Evolutionary conservation across 2,888 invertebrate species (phyloP).

Genomic region (Smittia sp.): DNA sequence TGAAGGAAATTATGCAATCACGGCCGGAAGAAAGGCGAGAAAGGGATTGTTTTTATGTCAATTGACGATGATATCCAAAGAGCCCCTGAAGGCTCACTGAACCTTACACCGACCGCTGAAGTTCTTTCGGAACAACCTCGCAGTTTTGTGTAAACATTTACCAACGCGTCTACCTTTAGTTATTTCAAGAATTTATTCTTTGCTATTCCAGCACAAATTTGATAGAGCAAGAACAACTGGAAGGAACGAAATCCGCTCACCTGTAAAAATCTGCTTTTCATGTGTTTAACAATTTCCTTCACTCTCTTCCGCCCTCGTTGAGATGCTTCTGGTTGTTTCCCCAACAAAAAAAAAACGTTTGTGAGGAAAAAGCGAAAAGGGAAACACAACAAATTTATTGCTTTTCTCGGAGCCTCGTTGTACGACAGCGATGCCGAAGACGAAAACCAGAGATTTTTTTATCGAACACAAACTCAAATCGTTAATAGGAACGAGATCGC

Average conservation of each 20-base stretch:
- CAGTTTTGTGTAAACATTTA: too few species aligned
- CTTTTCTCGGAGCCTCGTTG: not conserved
- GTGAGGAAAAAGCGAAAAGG: not conserved
- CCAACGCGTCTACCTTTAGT: too few species aligned
- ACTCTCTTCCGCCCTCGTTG: not conserved
- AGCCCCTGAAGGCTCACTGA: too few species aligned
- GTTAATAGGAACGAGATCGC: too few species aligned
- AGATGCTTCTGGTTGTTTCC: conserved; percentile 4
- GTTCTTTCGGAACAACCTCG: too few species aligned
- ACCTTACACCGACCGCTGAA: too few species aligned
- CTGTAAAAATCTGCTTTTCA: conserved; percentile 21
- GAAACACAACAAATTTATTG: conserved; percentile 19
- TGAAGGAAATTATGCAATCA: not conserved
- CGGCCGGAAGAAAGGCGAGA: not conserved
- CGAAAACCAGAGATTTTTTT: not conserved
- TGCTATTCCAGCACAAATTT: too few species aligned
- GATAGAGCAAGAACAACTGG: too few species aligned
- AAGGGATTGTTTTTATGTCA: not conserved
- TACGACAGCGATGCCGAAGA: not conserved
- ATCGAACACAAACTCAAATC: not conserved
- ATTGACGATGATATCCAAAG: not conserved
- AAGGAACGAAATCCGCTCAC: not conserved
- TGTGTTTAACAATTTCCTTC: conserved; percentile 17
- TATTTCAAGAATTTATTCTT: too few species aligned
- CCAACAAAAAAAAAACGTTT: not conserved